Base-by-base conservation (phyloP, 1,140 invertebrate species). In the Plectrocnemia conspersa region DNA sequence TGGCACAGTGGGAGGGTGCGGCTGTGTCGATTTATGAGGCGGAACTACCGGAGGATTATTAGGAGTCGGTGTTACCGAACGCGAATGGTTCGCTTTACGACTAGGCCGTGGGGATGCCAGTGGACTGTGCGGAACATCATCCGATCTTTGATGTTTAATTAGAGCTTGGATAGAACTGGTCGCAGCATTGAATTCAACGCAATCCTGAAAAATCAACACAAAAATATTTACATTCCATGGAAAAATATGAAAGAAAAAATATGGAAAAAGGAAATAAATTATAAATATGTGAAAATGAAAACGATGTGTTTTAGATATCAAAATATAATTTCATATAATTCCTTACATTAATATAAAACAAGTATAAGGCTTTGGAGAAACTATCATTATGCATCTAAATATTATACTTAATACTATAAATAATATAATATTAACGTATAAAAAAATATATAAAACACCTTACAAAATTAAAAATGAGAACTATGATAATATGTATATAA, bases 131-230 rank as follows among this genome's bases (percentile, higher is more conserved):
- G 60, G 56, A 22, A 61, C 52, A 53, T 61, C 59, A 21, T 61
- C 59, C 0, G 59, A 47, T 19, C 59, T 38, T 27, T 57, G 59
- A 21, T 61, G 59, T 46, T 57, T 58, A n/a, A 61, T 73, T 2
- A 80, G 63, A 1, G 73, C 76, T 55, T 77, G 78, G 48, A 80
- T 75, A 15, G 77, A 78, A 7, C 76, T 78, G n/a, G 77, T 79
- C 4, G 78, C 78, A 29, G 79, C 77, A 64, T 80, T 80, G 68
- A 80, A 80, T 60, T 80, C 78, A 15, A 74, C 71, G 67, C 72
- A 77, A 46, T 80, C 78, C 78, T 80, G 65, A n/a, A 62, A 60
- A 41, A 16, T 24, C 18, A 13, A 35, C 10, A 29, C 25, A 3
- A 44, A 19, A 44, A 44, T 11, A 44, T 44, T 47, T 32, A 13